Conservation (phyloP, 92 coral and sea anemone species). For the Porites divaricata region DNA sequence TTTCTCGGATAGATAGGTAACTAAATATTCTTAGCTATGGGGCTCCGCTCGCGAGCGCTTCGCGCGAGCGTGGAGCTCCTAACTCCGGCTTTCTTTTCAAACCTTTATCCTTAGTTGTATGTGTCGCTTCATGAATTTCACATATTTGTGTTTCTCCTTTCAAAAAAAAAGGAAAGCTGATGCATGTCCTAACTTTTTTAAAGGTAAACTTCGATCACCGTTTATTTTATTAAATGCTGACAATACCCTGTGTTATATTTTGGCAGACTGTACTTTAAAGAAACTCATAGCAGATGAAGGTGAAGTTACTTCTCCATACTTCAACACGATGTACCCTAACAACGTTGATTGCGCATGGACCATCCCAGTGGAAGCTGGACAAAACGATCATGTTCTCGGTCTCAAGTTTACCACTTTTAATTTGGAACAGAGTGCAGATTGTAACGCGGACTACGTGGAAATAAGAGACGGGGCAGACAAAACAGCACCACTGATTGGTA, state of each 20-base stretch:
- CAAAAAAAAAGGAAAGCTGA: too few species aligned
- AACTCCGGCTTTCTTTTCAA: too few species aligned
- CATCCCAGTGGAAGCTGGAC: constrained; percentile 21
- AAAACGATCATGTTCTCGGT: neutral
- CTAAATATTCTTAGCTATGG: too few species aligned
- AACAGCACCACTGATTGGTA: constrained; percentile 20
- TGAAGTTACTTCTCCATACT: constrained; percentile 8
- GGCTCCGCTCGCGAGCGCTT: too few species aligned
- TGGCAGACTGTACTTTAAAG: neutral
- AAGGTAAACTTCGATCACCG: neutral
- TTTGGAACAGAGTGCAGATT: constrained; percentile 20
- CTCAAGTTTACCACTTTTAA: constrained; percentile 34
- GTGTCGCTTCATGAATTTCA: too few species aligned
- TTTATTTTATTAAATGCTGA: neutral
- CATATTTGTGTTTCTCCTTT: too few species aligned
- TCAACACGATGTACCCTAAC: constrained; percentile 20
- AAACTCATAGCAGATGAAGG: neutral
- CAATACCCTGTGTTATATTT: neutral
- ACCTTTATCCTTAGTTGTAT: too few species aligned
- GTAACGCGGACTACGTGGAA: constrained; percentile 27
- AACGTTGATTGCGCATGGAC: constrained; percentile 25
- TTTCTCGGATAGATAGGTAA: too few species aligned
- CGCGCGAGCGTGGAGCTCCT: too few species aligned
- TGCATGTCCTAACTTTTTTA: too few species aligned
- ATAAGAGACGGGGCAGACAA: constrained; percentile 8